These are phyloP conservation scores for Chionomys nivalis DNA, from an alignment of 2,113 vertebrate species.

Conservation along the genomic window DNA sequence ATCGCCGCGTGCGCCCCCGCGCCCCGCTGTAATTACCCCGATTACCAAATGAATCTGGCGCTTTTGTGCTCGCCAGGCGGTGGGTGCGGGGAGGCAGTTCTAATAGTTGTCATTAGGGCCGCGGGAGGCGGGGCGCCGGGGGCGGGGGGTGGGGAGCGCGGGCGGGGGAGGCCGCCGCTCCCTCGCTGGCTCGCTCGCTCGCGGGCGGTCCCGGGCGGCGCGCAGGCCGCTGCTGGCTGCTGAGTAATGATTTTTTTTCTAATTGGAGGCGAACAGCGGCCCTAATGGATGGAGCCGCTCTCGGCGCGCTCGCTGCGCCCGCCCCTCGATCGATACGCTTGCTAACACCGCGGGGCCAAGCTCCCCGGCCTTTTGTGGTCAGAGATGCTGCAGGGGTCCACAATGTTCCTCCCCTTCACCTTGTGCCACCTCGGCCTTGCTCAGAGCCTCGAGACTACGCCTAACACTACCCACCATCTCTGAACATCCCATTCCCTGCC, in stretches of 20 bases:
- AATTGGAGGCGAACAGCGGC: conserved; percentile 90
- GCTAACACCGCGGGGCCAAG: conserved; percentile 85
- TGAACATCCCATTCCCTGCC: background rate
- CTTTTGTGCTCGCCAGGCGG: conserved; percentile 89
- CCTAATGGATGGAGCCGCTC: conserved; percentile 91
- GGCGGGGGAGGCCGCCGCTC: conserved; percentile 68
- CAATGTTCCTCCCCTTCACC: conserved; percentile 37
- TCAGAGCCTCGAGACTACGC: background rate
- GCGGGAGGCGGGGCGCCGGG: conserved; percentile 79
- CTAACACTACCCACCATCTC: background rate
- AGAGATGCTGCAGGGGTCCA: conserved; percentile 83
- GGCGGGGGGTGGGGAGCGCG: conserved; percentile 71
- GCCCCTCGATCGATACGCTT: conserved; percentile 91
- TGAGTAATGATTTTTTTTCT: conserved; percentile 91
- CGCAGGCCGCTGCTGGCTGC: conserved; percentile 89
- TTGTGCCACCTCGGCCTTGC: conserved; percentile 81
- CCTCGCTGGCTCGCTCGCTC: conserved; percentile 83
- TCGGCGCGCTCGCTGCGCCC: conserved; percentile 86
- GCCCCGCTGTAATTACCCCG: conserved; percentile 87
- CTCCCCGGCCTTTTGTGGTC: conserved; percentile 89
- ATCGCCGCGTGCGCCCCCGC: conserved; percentile 83
- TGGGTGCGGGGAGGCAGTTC: conserved; percentile 87
- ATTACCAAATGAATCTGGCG: conserved; percentile 89
- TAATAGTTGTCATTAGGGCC: conserved; percentile 92
- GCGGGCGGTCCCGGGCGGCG: conserved; percentile 84